Evolutionary conservation across 1,140 invertebrate genomes (phyloP).

Genomic region (Physella acuta): DNA sequence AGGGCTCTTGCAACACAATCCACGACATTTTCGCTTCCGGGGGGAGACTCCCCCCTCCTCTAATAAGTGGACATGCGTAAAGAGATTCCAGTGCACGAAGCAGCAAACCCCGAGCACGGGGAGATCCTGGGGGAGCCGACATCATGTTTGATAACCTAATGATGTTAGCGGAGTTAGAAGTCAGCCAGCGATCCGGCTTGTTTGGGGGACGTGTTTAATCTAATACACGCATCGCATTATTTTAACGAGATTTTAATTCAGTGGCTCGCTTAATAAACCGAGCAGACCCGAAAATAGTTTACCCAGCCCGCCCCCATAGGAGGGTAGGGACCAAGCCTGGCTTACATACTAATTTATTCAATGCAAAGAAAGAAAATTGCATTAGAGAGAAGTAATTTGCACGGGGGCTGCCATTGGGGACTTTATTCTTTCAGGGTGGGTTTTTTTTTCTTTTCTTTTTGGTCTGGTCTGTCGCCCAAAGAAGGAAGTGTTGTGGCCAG

Average conservation of each 20-base stretch:
- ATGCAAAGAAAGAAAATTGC: constrained; percentile 42
- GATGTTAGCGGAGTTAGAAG: constrained; percentile 22
- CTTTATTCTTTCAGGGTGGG: too few relatives aligned
- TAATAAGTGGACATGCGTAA: constrained; percentile 11
- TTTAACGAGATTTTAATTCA: constrained; percentile 41
- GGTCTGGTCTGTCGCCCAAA: too few relatives aligned
- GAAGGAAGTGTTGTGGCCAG: too few relatives aligned
- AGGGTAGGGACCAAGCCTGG: constrained; percentile 20
- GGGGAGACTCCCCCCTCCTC: too few relatives aligned
- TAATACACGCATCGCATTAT: constrained; percentile 38
- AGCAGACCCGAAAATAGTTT: constrained; percentile 23
- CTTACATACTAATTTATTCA: constrained; percentile 42
- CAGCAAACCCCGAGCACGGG: constrained; percentile 1
- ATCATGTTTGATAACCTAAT: constrained; percentile 27
- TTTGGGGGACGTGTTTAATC: constrained; percentile 36
- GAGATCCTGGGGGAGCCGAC: background rate
- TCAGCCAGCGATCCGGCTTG: constrained; percentile 20
- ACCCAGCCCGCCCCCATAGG: constrained; percentile 21
- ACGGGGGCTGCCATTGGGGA: constrained; percentile 19
- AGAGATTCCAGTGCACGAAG: constrained; percentile 21
- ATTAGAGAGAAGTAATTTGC: constrained; percentile 39
- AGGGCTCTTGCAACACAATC: too few relatives aligned
- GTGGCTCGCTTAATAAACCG: constrained; percentile 28
- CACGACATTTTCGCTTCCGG: too few relatives aligned
- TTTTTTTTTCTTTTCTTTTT: too few relatives aligned